Evolutionary conservation across 2,888 invertebrate species (phyloP).

Genomic region (Magallana nippona): DNA sequence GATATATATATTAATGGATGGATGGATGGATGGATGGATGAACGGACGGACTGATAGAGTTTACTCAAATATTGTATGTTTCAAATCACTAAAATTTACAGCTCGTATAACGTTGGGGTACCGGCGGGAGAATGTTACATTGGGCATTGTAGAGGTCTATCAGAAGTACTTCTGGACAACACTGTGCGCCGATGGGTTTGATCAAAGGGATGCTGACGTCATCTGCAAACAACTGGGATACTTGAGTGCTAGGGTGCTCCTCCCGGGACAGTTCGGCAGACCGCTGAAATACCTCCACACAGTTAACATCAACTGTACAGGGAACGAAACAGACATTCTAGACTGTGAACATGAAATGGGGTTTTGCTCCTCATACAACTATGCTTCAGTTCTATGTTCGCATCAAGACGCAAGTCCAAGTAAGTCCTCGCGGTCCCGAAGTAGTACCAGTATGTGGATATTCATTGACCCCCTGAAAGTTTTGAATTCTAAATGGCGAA

Average conservation of each 20-base stretch:
- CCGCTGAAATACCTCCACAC: conserved; percentile 31
- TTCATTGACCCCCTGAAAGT: neutral
- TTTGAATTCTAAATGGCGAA: neutral
- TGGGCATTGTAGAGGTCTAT: conserved; percentile 86
- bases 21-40: neutral
- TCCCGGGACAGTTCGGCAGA: conserved; percentile 57
- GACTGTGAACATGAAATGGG: conserved; percentile 53
- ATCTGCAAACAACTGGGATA: conserved; percentile 69
- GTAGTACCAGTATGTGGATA: too few relatives aligned
- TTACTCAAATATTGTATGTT: too few relatives aligned
- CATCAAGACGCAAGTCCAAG: conserved; percentile 41
- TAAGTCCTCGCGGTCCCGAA: conserved; percentile 23
- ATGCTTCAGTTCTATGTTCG: conserved; percentile 57
- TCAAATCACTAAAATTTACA: conserved; percentile 27
- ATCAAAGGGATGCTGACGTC: conserved; percentile 60
- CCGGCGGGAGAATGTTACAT: conserved; percentile 46
- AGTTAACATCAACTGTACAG: conserved; percentile 50
- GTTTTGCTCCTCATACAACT: conserved; percentile 46
- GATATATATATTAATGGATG: too few relatives aligned
- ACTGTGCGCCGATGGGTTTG: conserved; percentile 83
- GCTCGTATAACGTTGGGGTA: conserved; percentile 48
- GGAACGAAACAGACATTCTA: conserved; percentile 51
- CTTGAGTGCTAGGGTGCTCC: conserved; percentile 50
- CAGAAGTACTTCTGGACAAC: conserved; percentile 88
- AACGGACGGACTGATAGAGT: too few relatives aligned